Base-by-base conservation (phyloP, 2,797 vertebrate species). In the Cossypha caffra region DNA sequence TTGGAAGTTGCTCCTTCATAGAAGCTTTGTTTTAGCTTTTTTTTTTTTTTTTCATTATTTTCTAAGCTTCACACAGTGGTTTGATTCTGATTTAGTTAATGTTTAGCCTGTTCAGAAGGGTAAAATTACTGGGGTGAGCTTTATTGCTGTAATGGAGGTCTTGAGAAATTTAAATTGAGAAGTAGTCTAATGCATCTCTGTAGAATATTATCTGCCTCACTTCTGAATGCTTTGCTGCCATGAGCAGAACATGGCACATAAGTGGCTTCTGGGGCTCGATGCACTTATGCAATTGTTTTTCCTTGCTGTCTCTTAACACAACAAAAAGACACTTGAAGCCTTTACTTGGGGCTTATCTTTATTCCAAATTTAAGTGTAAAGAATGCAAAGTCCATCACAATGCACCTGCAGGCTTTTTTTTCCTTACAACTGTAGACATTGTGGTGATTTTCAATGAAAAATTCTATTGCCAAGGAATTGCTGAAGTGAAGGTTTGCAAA, bases 121-220 rank as follows among this genome's bases (percentile, higher is more conserved):
- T 95, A 79, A 96, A 94, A 96, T 97, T 95, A 97, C 90, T 76
- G 63, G 55, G 80, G 73, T 96, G 71, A 95, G 73, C 63, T 90
- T 95, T 95, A 91, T 93, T 96, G 76, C 87, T 79, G 62, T 90
- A 95, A 88, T 86, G 85, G 87, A 96, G 69, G 66, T 93, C 94
- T 97, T 96, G 96, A 95, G 93, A 95, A 97, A 96, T 95, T 95
- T 91, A 96, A 95, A 95, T 95, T 95, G 95, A 90, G 88, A 94
- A 95, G 59, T 66, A 93, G 93, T 95, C 55, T 96, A 96, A 96
- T 95, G 96, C 42, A 86, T 96, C 96, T 97, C 96, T 73, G 77
- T 81, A 93, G 96, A 94, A 76, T 88, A 96, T 93, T 88, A 78
- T 93, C 82, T 93, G 62, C 69, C 76, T 96, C 42, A 45, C 78